phyloP scores from a whole-genome alignment of 2,888 invertebrate genomes.

The Drosophila trichaetosa region DNA sequence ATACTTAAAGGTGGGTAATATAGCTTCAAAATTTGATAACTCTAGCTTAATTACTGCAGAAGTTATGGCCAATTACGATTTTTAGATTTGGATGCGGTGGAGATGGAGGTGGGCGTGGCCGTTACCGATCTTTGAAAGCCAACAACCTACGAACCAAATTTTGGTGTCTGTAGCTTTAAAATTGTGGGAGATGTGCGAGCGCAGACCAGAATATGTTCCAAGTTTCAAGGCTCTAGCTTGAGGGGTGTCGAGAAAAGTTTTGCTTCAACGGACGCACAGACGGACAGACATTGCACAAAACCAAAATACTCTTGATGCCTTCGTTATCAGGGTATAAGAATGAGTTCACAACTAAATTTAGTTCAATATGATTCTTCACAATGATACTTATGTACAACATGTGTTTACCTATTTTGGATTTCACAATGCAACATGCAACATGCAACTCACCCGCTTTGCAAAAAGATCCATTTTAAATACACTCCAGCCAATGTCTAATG shows the following conservation, averaged over 20 bases:
- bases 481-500: conserved; percentile 6
- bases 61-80: not conserved
- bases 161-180: not conserved
- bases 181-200: not conserved
- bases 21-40: not conserved
- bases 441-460: conserved; percentile 71
- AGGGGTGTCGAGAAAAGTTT: not conserved
- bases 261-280: not conserved
- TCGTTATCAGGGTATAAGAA: not conserved
- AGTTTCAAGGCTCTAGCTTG: not conserved
- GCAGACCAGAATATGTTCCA: not conserved
- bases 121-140: not conserved
- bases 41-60: not conserved
- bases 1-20: not conserved
- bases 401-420: not conserved
- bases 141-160: not conserved
- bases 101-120: not conserved
- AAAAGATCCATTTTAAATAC: conserved; percentile 44
- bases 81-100: not conserved
- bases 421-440: not conserved
- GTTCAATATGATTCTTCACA: not conserved
- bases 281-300: not conserved
- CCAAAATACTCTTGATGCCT: not conserved
- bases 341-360: not conserved
- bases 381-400: not conserved